Base-by-base conservation (phyloP, 2,113 vertebrate genomes). In the Pongo pygmaeus region DNA sequence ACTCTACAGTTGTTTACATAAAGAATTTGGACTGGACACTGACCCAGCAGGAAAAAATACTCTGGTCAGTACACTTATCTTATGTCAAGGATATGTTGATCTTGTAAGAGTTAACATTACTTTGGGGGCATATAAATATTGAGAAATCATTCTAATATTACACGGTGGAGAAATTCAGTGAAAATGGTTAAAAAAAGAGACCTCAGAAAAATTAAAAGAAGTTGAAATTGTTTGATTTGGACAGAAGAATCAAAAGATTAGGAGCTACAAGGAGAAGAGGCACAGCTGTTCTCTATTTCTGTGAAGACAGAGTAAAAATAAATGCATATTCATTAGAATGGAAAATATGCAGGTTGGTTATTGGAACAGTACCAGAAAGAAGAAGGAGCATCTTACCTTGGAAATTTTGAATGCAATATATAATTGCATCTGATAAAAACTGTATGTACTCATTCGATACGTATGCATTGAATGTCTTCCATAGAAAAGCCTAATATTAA, bases 141-240 rank as follows among this genome's bases (percentile, higher is more conserved):
- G 80, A 93, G 83, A 96, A 87, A 64, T 94, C 92, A 64, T 96
- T 89, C 27, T 95, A 81, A 8, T 86, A 5, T 80, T 92, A 75
- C 17, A 50, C 70, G 90, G 17, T 67, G 79, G 84, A 89, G 79
- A 97, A 96, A 97, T 93, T 40, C 6, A 87, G 46, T 93, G n/a
- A 78, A 89, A 84, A 84, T 97, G 43, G 27, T 83, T 95, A 89
- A 94, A 40, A 78, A 96, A 93, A 85, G 86, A 84, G 48, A 94
- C 67, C 69, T 95, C 61, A 93, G 84, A 94, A 95, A 84, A 89
- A 84, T 93, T 35, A 79, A 91, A 91, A 84, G 64, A 93, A 93
- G 86, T 90, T 92, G 83, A 96, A 96, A 88, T 81, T 46, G 52
- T 97, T 97, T 90, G 86, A 87, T 91, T 97, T 96, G 48, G 77